Evolutionary conservation across 2,113 vertebrate genomes (phyloP), one percentile per base, ranked within the genome.

Genomic region (Rhynchomys soricoides): DNA sequence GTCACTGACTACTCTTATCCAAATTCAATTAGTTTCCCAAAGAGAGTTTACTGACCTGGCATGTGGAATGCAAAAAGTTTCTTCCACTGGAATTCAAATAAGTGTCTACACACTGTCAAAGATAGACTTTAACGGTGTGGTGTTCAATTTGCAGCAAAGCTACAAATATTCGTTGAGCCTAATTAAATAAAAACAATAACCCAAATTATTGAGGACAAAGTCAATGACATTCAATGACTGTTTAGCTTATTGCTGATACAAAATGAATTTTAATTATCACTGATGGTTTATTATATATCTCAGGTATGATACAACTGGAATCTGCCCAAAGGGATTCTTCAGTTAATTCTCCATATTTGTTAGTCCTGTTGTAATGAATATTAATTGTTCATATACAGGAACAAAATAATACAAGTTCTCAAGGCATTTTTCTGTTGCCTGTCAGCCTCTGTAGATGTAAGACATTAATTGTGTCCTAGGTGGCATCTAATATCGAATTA

Each of bases 191-290:
- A 98, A 98, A 98, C 95, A 98, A 96, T 98, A 98, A 98, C 95
- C 85, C 97, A 98, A 98, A 98, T 97, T 96, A 98, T 98, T 98
- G 98, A 98, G 96, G 95, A 90, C 95, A 96, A 98, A 98, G 96
- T 98, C 96, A 64, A 95, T 97, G 98, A 98, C 98, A 98, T 98
- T 96, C 97, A 97, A 97, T 91, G 94, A 98, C 98, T 95, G 85
- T 59, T 97, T 86, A 95, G 95, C 90, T 95, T 98, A 96, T 98
- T 97, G 95, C 74, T 98, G 95, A 98, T 97, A 98, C 89, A 97
- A 97, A 98, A 98, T 98, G 97, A 98, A 98, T 98, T 99, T 98
- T 98, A 98, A 98, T 98, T 98, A 97, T 97, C 86, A 90, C 97
- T 98, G 98, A 98, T 98, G 97, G 90, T 97, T 98, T 98, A 95